Percentiles rank a stretch among this genome's conserved stretches.
phyloP scores from a whole-genome alignment of 64 coral and sea anemone species.

The Platygyra sinensis region DNA sequence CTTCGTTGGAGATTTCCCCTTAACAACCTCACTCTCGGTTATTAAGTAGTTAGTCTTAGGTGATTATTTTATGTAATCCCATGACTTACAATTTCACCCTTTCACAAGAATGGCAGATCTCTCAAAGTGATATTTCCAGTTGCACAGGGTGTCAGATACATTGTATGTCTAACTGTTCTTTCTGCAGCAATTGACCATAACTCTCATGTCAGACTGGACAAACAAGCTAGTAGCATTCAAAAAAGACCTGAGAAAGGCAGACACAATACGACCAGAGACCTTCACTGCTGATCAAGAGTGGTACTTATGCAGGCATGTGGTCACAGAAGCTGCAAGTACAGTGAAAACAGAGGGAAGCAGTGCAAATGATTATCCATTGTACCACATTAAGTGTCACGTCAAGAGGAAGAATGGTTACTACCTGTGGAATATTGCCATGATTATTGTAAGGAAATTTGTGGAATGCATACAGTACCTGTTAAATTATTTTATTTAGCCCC shows the following conservation, averaged over 20 bases:
- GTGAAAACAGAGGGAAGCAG: conserved; percentile 53
- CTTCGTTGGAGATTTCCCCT: too few relatives aligned
- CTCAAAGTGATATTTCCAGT: not conserved
- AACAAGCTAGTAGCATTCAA: conserved; percentile 73
- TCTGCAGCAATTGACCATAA: conserved; percentile 74
- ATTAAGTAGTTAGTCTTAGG: too few relatives aligned
- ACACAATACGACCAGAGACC: conserved; percentile 65
- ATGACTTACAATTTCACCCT: too few relatives aligned
- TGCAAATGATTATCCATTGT: conserved; percentile 84
- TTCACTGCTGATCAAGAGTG: conserved; percentile 77
- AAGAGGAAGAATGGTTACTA: conserved; percentile 74
- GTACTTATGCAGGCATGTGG: conserved; percentile 68
- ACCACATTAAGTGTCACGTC: conserved; percentile 72
- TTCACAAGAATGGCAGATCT: too few relatives aligned
- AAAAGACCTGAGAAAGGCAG: conserved; percentile 74
- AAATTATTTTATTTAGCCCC: not conserved
- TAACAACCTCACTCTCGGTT: too few relatives aligned
- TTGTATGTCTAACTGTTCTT: not conserved
- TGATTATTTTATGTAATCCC: too few relatives aligned
- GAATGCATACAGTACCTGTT: not conserved
- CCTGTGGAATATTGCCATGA: conserved; percentile 83
- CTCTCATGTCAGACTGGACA: conserved; percentile 90
- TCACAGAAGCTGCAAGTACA: conserved; percentile 60
- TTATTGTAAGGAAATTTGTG: conserved; percentile 59
- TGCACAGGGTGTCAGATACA: not conserved